phyloP scores from a whole-genome alignment of 2,888 invertebrate species.

The Aporophyla nigra region DNA sequence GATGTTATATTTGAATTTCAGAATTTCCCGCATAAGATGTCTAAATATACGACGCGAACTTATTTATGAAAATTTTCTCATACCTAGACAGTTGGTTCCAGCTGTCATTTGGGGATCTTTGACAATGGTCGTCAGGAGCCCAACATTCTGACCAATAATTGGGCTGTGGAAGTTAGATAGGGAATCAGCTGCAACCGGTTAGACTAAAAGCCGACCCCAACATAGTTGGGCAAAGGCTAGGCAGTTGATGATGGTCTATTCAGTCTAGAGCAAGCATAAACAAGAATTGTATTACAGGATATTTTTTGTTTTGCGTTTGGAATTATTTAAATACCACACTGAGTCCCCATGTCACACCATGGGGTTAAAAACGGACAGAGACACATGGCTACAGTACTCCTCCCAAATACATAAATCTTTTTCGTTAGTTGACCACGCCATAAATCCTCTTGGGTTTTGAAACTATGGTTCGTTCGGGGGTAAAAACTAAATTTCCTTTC shows the following conservation, averaged over 20 bases:
- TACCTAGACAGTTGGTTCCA: too few relatives aligned
- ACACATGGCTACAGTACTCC: not conserved
- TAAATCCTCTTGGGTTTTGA: conserved; percentile 44
- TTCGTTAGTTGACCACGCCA: conserved; percentile 31
- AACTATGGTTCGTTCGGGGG: conserved; percentile 23
- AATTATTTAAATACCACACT: not conserved
- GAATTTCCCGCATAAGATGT: not conserved
- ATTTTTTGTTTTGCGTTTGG: not conserved
- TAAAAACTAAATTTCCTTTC: conserved; percentile 49
- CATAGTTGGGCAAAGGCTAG: too few relatives aligned
- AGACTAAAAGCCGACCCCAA: too few relatives aligned
- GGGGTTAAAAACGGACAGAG: conserved; percentile 5
- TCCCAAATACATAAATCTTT: conserved; percentile 53
- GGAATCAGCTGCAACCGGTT: too few relatives aligned
- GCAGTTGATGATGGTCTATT: not conserved
- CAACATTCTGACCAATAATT: too few relatives aligned
- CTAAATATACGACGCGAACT: too few relatives aligned
- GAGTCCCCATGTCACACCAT: not conserved
- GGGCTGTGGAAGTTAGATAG: too few relatives aligned
- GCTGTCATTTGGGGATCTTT: too few relatives aligned
- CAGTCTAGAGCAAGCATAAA: not conserved
- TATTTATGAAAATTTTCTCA: too few relatives aligned
- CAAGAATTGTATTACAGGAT: not conserved
- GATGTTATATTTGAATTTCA: not conserved
- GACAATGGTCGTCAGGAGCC: too few relatives aligned